Percentiles rank a stretch among this genome's conserved stretches.
Conservation (phyloP, 2,888 invertebrate genomes). For the Drosophila cracens region DNA sequence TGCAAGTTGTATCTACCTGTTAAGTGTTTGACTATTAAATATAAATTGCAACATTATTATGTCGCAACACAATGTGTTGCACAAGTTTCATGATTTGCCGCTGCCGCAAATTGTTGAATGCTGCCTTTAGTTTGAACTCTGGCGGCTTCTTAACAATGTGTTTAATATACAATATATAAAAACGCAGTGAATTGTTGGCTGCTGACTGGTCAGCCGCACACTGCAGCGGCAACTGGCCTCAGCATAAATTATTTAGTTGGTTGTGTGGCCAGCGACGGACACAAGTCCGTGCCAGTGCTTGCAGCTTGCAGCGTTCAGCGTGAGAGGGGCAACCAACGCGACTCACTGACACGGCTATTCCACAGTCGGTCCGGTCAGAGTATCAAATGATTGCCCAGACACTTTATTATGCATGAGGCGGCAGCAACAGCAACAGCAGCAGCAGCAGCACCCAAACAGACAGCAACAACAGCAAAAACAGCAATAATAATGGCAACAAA, state of each 20-base stretch:
- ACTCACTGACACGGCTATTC: conserved; percentile 64
- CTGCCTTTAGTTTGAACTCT: conserved; percentile 26
- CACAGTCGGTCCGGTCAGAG: conserved; percentile 39
- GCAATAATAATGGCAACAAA: conserved; percentile 40
- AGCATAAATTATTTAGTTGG: conserved; percentile 76
- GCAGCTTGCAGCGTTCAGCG: conserved; percentile 1
- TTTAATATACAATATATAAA: conserved; percentile 65
- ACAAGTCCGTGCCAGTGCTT: conserved; percentile 37
- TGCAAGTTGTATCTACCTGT: not conserved
- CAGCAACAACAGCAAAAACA: conserved; percentile 32
- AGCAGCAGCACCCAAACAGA: conserved; percentile 34
- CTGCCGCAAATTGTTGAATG: conserved; percentile 15
- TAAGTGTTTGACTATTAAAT: not conserved
- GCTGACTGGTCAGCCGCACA: conserved; percentile 53
- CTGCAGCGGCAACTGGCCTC: conserved; percentile 40
- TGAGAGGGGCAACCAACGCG: conserved; percentile 23
- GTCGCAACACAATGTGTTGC: not conserved
- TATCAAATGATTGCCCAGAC: conserved; percentile 80
- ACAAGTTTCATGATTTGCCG: not conserved
- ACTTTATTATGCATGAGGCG: conserved; percentile 79
- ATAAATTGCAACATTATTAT: not conserved
- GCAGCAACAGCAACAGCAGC: conserved; percentile 33
- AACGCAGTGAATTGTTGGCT: conserved; percentile 58
- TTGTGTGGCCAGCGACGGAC: conserved; percentile 58
- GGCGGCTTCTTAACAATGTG: conserved; percentile 61